These are phyloP conservation scores for Poecilus cupreus DNA, from an alignment of 2,888 invertebrate species.

Conservation along the genomic window DNA sequence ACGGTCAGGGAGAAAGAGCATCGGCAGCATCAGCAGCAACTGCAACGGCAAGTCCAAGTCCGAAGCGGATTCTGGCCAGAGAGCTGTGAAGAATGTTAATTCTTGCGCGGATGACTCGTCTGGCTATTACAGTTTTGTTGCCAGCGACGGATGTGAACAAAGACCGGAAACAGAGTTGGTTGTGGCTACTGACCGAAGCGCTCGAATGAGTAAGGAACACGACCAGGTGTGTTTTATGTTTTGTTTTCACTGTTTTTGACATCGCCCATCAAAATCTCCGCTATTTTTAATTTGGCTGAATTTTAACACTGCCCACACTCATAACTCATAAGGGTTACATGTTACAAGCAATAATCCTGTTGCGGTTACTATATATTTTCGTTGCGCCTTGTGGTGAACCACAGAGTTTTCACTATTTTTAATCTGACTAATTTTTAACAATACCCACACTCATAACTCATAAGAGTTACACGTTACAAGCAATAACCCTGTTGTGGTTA, in stretches of 20 bases:
- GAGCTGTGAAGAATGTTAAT: slow-evolving; percentile 49
- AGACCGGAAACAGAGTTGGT: slow-evolving; percentile 51
- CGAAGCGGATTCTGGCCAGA: slow-evolving; percentile 9
- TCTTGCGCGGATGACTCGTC: slow-evolving; percentile 40
- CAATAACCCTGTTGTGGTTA: no score
- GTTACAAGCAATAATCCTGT: no score
- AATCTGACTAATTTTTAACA: no score
- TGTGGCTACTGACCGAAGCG: slow-evolving; percentile 58
- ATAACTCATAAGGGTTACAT: no score
- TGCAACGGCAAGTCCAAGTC: slow-evolving; percentile 19
- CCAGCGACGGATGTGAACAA: slow-evolving; percentile 46
- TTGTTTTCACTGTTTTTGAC: slow-evolving; percentile 29
- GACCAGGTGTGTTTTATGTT: slow-evolving; percentile 49
- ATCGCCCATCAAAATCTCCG: no score
- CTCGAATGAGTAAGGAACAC: slow-evolving; percentile 49
- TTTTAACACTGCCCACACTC: no score
- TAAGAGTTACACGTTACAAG: no score
- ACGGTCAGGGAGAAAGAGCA: neutral
- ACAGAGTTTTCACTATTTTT: no score
- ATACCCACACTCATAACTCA: no score
- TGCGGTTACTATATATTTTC: no score
- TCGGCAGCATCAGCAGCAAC: neutral
- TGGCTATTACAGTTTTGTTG: slow-evolving; percentile 55
- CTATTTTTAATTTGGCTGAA: no score
- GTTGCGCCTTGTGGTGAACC: no score